A percentile compares a stretch with the other conserved stretches of the same genome.
These are phyloP conservation scores for Scaptomyza hsui DNA, from an alignment of 1,140 invertebrate genomes.

Conservation along the genomic window DNA sequence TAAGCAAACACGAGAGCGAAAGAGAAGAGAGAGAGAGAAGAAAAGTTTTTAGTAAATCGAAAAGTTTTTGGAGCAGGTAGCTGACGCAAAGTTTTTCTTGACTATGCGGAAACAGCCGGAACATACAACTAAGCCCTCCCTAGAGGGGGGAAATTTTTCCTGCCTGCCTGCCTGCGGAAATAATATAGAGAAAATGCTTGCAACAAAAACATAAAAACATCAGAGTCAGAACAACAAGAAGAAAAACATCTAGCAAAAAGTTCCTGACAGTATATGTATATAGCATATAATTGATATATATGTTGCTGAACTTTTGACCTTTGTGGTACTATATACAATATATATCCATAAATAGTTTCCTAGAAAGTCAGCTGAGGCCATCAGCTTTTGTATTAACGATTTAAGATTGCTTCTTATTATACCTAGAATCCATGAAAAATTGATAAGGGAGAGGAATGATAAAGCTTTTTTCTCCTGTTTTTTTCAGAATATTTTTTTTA, in stretches of 20 bases:
- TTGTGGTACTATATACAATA: neutral
- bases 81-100: conserved; percentile 34
- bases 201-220: neutral
- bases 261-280: neutral
- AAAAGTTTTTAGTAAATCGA: conserved; percentile 51
- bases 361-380: too few species aligned
- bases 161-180: conserved; percentile 35
- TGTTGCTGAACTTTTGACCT: neutral
- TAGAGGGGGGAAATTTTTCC: conserved; percentile 3
- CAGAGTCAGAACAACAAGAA: neutral
- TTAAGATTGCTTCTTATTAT: too few species aligned
- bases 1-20: neutral
- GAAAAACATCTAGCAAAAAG: neutral
- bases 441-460: too few species aligned
- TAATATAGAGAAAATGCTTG: conserved; percentile 45
- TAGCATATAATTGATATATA: neutral
- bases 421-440: too few species aligned
- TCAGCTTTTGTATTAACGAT: too few species aligned
- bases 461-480: too few species aligned
- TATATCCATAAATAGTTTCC: too few species aligned
- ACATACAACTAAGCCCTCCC: conserved; percentile 24
- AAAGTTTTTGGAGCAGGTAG: conserved; percentile 51
- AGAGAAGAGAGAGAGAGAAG: conserved; percentile 1
- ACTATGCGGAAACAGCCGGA: conserved; percentile 37
- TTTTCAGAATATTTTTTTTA: too few species aligned